These are phyloP conservation scores for Panulirus ornatus DNA, from an alignment of 1,140 invertebrate genomes.

Conservation along the genomic window DNA sequence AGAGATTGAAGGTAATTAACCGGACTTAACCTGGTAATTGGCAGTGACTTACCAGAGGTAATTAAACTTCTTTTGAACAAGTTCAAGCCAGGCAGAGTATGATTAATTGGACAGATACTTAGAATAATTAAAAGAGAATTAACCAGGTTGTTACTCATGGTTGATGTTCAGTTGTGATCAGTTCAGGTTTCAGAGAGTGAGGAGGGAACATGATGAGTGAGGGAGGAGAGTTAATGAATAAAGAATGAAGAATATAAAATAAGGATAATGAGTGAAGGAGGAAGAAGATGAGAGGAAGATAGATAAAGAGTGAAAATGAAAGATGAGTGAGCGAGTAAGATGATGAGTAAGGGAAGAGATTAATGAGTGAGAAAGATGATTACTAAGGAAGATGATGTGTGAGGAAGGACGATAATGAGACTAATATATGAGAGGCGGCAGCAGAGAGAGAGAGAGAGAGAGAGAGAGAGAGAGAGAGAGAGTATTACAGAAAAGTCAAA, in stretches of 20 bases:
- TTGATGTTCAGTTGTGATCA: not conserved
- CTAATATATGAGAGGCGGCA: too few relatives aligned
- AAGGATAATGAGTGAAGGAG: not conserved
- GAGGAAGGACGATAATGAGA: too few relatives aligned
- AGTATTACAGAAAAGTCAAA: too few relatives aligned
- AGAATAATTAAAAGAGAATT: not conserved
- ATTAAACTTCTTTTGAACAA: not conserved
- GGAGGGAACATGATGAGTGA: not conserved
- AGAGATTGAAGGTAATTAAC: too few relatives aligned
- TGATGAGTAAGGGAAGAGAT: not conserved
- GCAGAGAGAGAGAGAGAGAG: too few relatives aligned
- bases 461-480: too few relatives aligned
- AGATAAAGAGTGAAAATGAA: not conserved
- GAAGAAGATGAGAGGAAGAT: not conserved
- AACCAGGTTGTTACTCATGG: not conserved
- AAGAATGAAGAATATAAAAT: not conserved
- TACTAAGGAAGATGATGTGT: too few relatives aligned
- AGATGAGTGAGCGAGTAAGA: not conserved
- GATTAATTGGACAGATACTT: not conserved
- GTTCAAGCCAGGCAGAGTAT: not conserved
- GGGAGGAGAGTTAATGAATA: not conserved
- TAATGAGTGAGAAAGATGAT: too few relatives aligned
- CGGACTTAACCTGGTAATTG: too few relatives aligned
- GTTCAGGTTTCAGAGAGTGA: not conserved
- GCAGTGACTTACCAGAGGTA: not conserved